A percentile compares a stretch with the other conserved stretches of the same genome.
Evolutionary conservation across 2,797 vertebrate genomes (phyloP).

Genomic region (Corythornis leucogaster): DNA sequence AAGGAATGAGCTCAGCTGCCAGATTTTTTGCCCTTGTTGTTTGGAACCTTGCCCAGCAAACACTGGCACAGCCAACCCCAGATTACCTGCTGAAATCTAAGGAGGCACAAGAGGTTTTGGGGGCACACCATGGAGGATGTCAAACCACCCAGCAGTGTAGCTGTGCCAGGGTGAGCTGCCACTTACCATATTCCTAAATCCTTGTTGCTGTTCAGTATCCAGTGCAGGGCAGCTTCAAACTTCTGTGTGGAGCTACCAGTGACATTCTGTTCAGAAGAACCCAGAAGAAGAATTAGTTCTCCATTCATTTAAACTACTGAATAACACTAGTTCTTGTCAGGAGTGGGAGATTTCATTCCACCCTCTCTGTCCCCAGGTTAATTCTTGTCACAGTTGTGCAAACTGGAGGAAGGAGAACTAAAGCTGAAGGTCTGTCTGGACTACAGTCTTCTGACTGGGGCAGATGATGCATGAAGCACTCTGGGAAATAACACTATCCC

Average conservation of each 20-base stretch:
- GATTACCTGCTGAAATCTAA: not conserved
- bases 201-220: conserved; percentile 80
- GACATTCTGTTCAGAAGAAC: conserved; percentile 71
- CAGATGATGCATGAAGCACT: conserved; percentile 11
- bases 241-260: conserved; percentile 69
- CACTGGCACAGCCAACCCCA: not conserved
- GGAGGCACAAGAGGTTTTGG: not conserved
- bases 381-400: not conserved
- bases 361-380: not conserved
- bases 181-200: conserved; percentile 81
- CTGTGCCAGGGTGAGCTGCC: not conserved
- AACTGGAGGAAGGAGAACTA: not conserved
- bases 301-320: not conserved
- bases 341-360: not conserved
- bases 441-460: not conserved
- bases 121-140: not conserved
- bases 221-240: conserved; percentile 78
- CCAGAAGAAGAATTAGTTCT: conserved; percentile 39
- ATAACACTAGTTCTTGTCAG: not conserved
- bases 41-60: not conserved
- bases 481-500: conserved; percentile 8
- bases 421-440: not conserved
- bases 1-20: not conserved
- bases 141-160: not conserved
- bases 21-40: not conserved